phyloP scores from a whole-genome alignment of 2,888 invertebrate species.

The Habrosyne pyritoides region DNA sequence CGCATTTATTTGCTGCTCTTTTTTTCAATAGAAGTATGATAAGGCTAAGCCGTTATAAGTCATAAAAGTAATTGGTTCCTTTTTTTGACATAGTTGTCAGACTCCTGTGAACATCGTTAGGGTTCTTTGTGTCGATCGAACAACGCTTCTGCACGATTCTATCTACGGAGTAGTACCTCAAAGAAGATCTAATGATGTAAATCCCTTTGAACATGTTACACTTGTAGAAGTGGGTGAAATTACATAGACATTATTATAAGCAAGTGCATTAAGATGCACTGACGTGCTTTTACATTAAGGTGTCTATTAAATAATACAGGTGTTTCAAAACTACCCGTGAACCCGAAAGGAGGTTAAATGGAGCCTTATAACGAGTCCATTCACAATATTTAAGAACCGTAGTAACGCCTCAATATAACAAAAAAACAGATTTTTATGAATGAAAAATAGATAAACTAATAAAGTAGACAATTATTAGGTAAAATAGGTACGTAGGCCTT shows the following conservation, averaged over 20 bases:
- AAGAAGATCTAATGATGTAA: slow-evolving; percentile 3
- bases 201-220: slow-evolving; percentile 3
- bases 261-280: neutral
- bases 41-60: neutral
- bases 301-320: no score
- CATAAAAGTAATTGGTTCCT: neutral
- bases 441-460: no score
- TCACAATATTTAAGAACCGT: no score
- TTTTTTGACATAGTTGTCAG: slow-evolving; percentile 2
- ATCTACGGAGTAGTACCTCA: neutral
- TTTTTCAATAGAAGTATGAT: neutral
- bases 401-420: no score
- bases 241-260: neutral
- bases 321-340: no score
- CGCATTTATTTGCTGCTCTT: slow-evolving; percentile 7
- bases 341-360: no score
- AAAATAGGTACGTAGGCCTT: no score
- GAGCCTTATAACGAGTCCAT: no score
- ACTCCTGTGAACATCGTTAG: neutral
- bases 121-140: slow-evolving; percentile 4
- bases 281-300: neutral
- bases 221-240: neutral
- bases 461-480: no score
- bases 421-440: no score
- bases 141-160: neutral